These are phyloP conservation scores for Drosophila sordidapex DNA, from an alignment of 2,888 invertebrate genomes.

Conservation along the genomic window DNA sequence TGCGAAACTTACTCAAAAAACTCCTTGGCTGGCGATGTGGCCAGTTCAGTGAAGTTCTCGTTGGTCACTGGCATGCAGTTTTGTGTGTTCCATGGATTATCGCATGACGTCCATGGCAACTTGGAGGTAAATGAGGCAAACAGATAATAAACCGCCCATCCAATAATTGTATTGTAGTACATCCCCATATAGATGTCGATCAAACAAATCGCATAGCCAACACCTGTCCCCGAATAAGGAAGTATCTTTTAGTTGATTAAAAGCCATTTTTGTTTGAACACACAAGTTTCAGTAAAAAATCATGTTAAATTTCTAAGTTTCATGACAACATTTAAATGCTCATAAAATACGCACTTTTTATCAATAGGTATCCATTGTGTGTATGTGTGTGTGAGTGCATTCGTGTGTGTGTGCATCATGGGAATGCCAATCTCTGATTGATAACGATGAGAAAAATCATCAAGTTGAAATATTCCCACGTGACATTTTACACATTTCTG, in stretches of 20 bases:
- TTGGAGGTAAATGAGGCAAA: constrained; percentile 92
- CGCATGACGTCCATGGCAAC: constrained; percentile 95
- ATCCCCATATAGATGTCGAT: constrained; percentile 98
- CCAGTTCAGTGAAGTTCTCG: constrained; percentile 86
- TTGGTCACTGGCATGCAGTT: constrained; percentile 89
- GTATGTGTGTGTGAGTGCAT: background rate
- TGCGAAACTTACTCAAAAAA: constrained; percentile 91
- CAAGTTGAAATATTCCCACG: constrained; percentile 69
- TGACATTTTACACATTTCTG: constrained; percentile 66
- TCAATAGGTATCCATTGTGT: constrained; percentile 42
- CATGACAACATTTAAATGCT: background rate
- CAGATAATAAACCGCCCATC: constrained; percentile 97
- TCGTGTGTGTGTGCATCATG: constrained; percentile 28
- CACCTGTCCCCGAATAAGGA: constrained; percentile 87
- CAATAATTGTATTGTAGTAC: constrained; percentile 99
- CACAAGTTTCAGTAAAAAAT: background rate
- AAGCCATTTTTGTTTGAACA: background rate
- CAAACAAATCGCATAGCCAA: constrained; percentile 98
- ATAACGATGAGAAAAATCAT: constrained; percentile 52
- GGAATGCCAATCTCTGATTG: constrained; percentile 74
- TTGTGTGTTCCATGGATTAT: constrained; percentile 94
- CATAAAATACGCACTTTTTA: background rate
- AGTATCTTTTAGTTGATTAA: background rate
- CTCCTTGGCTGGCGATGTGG: constrained; percentile 92
- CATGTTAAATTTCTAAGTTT: background rate